Conservation (phyloP, 2,113 vertebrate species). For the Burhinus bistriatus region DNA sequence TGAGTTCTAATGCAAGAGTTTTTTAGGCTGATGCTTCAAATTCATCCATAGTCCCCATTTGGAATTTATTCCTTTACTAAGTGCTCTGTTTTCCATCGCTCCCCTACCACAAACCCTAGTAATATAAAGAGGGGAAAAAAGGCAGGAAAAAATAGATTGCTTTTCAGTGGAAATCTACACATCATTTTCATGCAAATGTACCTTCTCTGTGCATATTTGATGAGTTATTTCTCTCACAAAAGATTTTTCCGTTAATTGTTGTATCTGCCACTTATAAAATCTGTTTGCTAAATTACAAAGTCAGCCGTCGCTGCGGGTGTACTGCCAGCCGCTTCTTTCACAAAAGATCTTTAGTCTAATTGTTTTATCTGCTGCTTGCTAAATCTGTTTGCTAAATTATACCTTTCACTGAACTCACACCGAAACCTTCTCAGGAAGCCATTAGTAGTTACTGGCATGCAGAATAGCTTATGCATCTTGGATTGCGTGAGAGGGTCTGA, state of each 20-base stretch:
- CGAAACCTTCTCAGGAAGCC: constrained; percentile 64
- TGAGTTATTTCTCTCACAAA: constrained; percentile 56
- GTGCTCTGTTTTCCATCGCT: neutral
- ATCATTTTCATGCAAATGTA: constrained; percentile 52
- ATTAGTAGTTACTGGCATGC: constrained; percentile 59
- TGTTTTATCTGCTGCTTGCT: constrained; percentile 73
- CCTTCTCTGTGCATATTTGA: constrained; percentile 33
- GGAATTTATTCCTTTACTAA: neutral
- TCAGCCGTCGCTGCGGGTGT: constrained; percentile 44
- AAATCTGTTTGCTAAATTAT: constrained; percentile 74
- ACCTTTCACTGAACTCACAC: constrained; percentile 65
- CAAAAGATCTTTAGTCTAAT: constrained; percentile 69
- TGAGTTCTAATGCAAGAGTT: neutral
- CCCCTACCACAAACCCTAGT: neutral
- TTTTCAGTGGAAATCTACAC: constrained; percentile 24
- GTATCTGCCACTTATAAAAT: constrained; percentile 68
- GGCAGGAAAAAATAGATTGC: neutral
- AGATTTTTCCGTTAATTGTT: constrained; percentile 68
- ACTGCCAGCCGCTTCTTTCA: constrained; percentile 50
- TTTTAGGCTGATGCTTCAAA: neutral
- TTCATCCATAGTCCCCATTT: neutral
- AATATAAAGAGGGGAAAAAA: neutral
- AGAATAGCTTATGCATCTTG: constrained; percentile 6
- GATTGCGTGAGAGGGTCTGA: neutral
- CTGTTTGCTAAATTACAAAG: constrained; percentile 71